Percentiles rank a stretch among this genome's conserved stretches.
phyloP scores from a whole-genome alignment of 1,140 invertebrate genomes.

The Diploscapter pachys region DNA sequence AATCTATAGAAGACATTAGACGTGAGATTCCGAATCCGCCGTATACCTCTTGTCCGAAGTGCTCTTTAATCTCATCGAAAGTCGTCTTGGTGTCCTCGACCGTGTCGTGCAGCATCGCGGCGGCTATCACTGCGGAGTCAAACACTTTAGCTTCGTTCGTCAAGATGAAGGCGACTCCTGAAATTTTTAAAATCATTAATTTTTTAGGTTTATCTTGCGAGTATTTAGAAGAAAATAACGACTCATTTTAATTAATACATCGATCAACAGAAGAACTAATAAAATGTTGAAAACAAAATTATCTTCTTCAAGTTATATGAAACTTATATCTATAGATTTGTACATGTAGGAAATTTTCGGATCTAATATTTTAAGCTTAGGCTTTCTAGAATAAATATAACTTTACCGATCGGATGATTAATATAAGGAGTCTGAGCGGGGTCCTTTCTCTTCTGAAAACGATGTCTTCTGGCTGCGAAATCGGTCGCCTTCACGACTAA shows the following conservation, averaged over 20 bases:
- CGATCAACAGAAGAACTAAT: too few species aligned
- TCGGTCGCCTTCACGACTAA: slow-evolving; percentile 62
- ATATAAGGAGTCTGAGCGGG: slow-evolving; percentile 73
- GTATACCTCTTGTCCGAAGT: slow-evolving; percentile 70
- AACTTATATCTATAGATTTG: too few species aligned
- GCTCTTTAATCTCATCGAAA: slow-evolving; percentile 70
- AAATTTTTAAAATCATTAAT: background rate
- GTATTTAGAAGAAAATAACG: too few species aligned
- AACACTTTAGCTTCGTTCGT: slow-evolving; percentile 69
- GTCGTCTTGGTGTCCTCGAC: slow-evolving; percentile 83
- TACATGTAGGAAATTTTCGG: too few species aligned
- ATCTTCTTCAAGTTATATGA: too few species aligned
- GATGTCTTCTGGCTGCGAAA: slow-evolving; percentile 75
- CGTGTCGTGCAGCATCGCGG: slow-evolving; percentile 79
- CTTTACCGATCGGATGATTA: slow-evolving; percentile 75
- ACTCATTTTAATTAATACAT: too few species aligned
- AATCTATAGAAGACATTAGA: too few species aligned
- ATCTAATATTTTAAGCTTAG: too few species aligned
- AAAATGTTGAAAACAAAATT: too few species aligned
- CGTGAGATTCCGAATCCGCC: background rate
- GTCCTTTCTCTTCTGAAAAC: slow-evolving; percentile 71
- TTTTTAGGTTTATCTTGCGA: too few species aligned
- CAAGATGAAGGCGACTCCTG: slow-evolving; percentile 75
- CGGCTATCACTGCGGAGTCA: slow-evolving; percentile 70
- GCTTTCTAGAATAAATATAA: slow-evolving; percentile 50